Evolutionary conservation across 2,888 invertebrate genomes (phyloP).

Genomic region (Griposia aprilina): DNA sequence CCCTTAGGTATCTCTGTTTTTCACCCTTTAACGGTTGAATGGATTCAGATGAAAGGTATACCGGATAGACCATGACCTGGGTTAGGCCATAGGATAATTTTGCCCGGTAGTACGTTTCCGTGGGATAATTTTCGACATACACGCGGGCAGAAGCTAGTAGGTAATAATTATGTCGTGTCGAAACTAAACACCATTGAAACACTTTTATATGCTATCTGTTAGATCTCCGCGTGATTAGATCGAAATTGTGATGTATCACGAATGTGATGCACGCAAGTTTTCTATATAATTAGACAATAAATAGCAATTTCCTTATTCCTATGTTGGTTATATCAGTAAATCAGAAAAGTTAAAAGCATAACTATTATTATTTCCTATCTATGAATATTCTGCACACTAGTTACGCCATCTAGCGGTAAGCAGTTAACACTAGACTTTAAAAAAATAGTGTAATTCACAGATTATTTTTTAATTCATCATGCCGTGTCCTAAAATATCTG

Average conservation of each 20-base stretch:
- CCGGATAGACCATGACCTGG: too few species aligned
- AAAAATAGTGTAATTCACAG: neutral
- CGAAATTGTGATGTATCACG: slow-evolving; percentile 34
- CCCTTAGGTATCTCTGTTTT: too few species aligned
- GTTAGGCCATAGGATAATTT: too few species aligned
- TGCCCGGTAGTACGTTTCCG: too few species aligned
- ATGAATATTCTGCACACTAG: neutral
- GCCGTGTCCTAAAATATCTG: neutral
- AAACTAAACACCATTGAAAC: slow-evolving; percentile 3
- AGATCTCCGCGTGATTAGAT: slow-evolving; percentile 20
- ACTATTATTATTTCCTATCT: neutral
- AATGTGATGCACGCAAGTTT: slow-evolving; percentile 40
- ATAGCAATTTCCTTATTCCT: slow-evolving; percentile 28
- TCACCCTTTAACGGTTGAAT: too few species aligned
- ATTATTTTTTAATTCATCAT: too few species aligned
- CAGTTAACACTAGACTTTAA: neutral
- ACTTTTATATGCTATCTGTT: slow-evolving; percentile 21
- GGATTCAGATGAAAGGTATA: too few species aligned
- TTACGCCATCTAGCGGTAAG: slow-evolving; percentile 35
- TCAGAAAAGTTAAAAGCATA: neutral
- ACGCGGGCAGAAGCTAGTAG: too few species aligned
- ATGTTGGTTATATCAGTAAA: slow-evolving; percentile 1
- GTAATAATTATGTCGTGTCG: slow-evolving; percentile 17
- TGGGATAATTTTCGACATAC: too few species aligned
- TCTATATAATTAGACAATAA: slow-evolving; percentile 4